Conservation (phyloP, 2,888 invertebrate genomes). For the Drosophila pseudotalamancana region DNA sequence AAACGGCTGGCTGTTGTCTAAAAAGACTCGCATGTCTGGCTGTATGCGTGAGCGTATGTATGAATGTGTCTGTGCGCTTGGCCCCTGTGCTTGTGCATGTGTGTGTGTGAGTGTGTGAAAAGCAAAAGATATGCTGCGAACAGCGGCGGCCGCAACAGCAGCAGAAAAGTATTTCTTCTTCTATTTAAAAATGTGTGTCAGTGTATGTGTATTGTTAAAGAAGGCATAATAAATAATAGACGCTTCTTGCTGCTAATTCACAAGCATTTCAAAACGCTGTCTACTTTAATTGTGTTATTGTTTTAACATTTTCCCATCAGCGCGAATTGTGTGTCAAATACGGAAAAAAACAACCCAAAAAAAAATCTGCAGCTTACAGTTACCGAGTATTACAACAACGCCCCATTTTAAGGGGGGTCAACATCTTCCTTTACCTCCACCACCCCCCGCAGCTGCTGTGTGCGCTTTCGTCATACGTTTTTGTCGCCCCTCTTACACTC, state of each 20-base stretch:
- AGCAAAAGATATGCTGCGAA: constrained; percentile 67
- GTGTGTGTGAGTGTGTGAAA: constrained; percentile 50
- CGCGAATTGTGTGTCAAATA: constrained; percentile 67
- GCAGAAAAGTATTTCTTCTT: constrained; percentile 74
- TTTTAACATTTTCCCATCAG: constrained; percentile 66
- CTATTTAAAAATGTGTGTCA: constrained; percentile 79
- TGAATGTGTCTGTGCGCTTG: constrained; percentile 34
- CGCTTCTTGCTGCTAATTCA: constrained; percentile 30
- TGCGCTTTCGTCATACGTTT: constrained; percentile 53
- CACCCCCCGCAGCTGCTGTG: constrained; percentile 27
- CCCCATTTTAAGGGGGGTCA: constrained; percentile 57
- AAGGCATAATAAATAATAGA: constrained; percentile 72
- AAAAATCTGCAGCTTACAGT: constrained; percentile 44
- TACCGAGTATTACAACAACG: constrained; percentile 61
- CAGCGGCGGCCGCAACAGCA: constrained; percentile 39
- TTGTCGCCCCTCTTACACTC: constrained; percentile 30
- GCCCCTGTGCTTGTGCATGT: constrained; percentile 23
- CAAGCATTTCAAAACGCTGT: constrained; percentile 24
- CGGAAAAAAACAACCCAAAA: background rate
- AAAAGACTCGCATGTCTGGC: constrained; percentile 49
- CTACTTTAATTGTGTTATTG: constrained; percentile 70
- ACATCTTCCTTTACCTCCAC: constrained; percentile 30
- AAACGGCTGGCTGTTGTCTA: constrained; percentile 14
- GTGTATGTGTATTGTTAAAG: constrained; percentile 69
- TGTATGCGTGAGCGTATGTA: constrained; percentile 11